phyloP scores from a whole-genome alignment of 2,113 vertebrate species.

The Mobula birostris region DNA sequence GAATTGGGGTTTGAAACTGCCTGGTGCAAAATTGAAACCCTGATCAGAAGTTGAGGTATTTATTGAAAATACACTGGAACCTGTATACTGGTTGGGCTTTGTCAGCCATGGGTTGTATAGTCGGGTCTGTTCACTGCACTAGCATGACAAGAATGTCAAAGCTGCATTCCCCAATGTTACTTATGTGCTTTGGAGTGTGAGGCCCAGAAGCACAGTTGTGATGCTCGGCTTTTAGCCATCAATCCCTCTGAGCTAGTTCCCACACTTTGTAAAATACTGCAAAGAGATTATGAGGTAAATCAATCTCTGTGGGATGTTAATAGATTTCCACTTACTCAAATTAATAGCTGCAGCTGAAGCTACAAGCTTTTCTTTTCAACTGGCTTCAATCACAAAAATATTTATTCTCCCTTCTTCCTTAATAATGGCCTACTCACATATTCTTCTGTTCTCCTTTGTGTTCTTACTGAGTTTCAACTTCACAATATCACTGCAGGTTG shows the following conservation, averaged over 20 bases:
- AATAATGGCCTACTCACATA: neutral
- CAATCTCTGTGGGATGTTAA: neutral
- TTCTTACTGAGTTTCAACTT: neutral
- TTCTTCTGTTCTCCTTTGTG: neutral
- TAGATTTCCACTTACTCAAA: neutral
- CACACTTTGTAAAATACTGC: neutral
- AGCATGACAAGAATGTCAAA: neutral
- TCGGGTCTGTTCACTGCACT: too few relatives aligned
- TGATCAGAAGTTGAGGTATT: too few relatives aligned
- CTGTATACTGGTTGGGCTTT: too few relatives aligned
- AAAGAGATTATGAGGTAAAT: neutral
- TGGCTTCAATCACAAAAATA: neutral
- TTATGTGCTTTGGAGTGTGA: neutral
- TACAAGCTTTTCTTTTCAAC: neutral
- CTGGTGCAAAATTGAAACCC: too few relatives aligned
- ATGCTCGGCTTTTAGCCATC: neutral
- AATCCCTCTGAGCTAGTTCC: neutral
- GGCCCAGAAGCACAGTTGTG: neutral
- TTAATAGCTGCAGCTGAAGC: neutral
- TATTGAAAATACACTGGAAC: too few relatives aligned
- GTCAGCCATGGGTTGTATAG: too few relatives aligned
- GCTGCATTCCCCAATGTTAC: neutral
- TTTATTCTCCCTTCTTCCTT: neutral
- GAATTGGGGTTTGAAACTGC: neutral
- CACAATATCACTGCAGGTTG: neutral